A percentile compares a stretch with the other conserved stretches of the same genome.
phyloP scores from a whole-genome alignment of 2,113 vertebrate genomes.

The Monarcha castaneiventris region DNA sequence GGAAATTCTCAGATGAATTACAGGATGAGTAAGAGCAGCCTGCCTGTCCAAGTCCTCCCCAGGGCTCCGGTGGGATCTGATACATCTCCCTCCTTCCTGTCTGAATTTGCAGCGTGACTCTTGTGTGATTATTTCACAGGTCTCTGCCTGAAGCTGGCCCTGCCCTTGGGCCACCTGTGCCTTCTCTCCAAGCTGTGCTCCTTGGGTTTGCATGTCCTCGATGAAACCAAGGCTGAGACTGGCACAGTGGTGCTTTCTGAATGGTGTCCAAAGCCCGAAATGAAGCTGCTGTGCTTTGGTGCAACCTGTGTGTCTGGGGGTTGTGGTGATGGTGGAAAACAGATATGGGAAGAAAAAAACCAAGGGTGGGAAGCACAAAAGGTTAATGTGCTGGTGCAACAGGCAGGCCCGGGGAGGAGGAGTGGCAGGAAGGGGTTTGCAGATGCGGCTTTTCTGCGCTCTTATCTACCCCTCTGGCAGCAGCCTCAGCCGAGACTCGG shows the following conservation, averaged over 20 bases:
- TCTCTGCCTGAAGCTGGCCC: not conserved
- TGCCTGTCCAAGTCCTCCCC: not conserved
- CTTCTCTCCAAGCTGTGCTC: not conserved
- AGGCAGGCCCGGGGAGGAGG: not conserved
- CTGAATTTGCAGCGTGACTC: not conserved
- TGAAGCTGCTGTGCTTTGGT: not conserved
- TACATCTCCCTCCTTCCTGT: not conserved
- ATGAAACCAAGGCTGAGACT: not conserved
- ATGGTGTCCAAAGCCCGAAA: not conserved
- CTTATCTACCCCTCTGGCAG: constrained; percentile 21
- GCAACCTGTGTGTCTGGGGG: not conserved
- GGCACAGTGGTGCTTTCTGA: not conserved
- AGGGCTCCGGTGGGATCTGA: not conserved
- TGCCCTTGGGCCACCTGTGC: not conserved
- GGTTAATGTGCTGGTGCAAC: not conserved
- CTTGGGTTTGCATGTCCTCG: not conserved
- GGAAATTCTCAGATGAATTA: not conserved
- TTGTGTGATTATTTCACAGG: not conserved
- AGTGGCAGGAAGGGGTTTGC: not conserved
- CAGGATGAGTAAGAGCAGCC: not conserved
- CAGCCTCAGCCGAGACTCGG: not conserved
- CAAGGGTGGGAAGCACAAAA: not conserved
- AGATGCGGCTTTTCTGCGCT: not conserved
- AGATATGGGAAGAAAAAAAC: not conserved
- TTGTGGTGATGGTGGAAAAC: not conserved